A percentile compares a stretch with the other conserved stretches of the same genome.
These are phyloP conservation scores for Caenorhabditis panamensis DNA, from an alignment of 2,888 invertebrate genomes.

Conservation along the genomic window DNA sequence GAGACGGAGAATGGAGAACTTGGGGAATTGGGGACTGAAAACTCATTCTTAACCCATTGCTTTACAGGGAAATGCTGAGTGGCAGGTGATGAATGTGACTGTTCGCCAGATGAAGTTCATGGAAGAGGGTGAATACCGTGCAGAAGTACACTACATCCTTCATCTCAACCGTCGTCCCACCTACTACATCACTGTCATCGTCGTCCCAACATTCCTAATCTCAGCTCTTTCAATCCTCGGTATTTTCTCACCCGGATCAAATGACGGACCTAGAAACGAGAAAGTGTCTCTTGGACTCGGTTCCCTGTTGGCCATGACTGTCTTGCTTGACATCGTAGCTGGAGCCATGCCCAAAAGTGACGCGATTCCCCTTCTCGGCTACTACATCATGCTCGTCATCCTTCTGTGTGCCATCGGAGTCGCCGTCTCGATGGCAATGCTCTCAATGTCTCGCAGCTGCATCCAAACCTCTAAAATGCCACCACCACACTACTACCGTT, in stretches of 20 bases:
- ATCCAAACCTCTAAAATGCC: conserved; percentile 70
- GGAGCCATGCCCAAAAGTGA: conserved; percentile 80
- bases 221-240: conserved; percentile 79
- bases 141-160: conserved; percentile 79
- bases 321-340: conserved; percentile 77
- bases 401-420: conserved; percentile 79
- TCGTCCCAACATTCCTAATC: conserved; percentile 79
- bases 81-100: conserved; percentile 80
- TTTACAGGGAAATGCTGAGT: conserved; percentile 80
- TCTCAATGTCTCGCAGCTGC: conserved; percentile 68
- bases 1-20: no score
- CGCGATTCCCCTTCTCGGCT: conserved; percentile 78
- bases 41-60: no score
- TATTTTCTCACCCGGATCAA: conserved; percentile 78
- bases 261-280: conserved; percentile 79
- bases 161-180: conserved; percentile 77
- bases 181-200: conserved; percentile 81
- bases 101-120: conserved; percentile 78
- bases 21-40: no score
- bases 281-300: conserved; percentile 78
- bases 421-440: conserved; percentile 78
- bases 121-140: conserved; percentile 79
- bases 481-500: conserved; percentile 51
- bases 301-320: conserved; percentile 78
- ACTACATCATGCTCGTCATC: conserved; percentile 79